phyloP scores from a whole-genome alignment of 1,140 invertebrate species.

The Drosophila bocqueti region DNA sequence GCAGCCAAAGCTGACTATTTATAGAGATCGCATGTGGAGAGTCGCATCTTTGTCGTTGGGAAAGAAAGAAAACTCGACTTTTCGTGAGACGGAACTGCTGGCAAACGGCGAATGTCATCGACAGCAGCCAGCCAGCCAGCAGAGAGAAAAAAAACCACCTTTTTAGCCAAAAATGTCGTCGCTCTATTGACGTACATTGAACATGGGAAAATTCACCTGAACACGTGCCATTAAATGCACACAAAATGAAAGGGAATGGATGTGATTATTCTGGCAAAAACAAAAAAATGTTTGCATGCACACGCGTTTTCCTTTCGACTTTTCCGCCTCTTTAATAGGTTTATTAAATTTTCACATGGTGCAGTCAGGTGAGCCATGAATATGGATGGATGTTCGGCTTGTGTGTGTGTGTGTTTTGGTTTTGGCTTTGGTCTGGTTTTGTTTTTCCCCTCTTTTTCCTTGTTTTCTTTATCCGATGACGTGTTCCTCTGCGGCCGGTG shows the following conservation, averaged over 20 bases:
- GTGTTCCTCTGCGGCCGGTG: constrained; percentile 30
- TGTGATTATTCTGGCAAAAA: constrained; percentile 37
- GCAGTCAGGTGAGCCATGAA: constrained; percentile 27
- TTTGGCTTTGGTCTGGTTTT: constrained; percentile 18
- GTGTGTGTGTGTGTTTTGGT: constrained; percentile 11
- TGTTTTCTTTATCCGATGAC: constrained; percentile 21
- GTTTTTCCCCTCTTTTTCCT: constrained; percentile 7
- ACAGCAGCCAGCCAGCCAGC: neutral
- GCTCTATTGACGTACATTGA: constrained; percentile 47
- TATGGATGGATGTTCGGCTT: constrained; percentile 15
- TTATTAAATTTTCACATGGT: constrained; percentile 68
- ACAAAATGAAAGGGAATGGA: constrained; percentile 10
- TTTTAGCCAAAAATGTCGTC: constrained; percentile 13
- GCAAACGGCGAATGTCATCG: constrained; percentile 19
- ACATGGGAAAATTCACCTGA: constrained; percentile 16
- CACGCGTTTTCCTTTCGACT: constrained; percentile 32
- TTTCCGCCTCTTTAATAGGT: constrained; percentile 43
- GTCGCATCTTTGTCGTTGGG: constrained; percentile 9
- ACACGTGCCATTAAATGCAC: constrained; percentile 46
- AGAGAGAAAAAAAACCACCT: neutral
- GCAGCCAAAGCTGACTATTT: constrained; percentile 42
- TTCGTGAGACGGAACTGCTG: constrained; percentile 53
- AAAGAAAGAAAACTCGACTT: constrained; percentile 43
- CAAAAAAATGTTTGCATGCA: constrained; percentile 23
- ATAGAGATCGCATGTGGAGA: constrained; percentile 43